Evolutionary conservation across 2,888 invertebrate species (phyloP).

Genomic region (Stratiomys singularior): DNA sequence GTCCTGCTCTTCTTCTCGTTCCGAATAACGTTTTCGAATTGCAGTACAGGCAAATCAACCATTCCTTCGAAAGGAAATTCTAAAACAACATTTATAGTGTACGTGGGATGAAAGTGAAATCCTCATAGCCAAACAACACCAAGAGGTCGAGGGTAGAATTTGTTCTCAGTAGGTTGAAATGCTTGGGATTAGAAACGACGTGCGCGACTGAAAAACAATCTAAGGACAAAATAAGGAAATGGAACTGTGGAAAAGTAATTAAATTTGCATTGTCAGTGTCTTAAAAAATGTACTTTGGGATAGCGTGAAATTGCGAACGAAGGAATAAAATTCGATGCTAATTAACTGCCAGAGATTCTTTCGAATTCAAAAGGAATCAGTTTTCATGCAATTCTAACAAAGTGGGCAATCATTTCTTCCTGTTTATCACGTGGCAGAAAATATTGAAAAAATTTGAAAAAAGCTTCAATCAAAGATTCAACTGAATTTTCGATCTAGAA

Average conservation of each 20-base stretch:
- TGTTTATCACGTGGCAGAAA: too few species aligned
- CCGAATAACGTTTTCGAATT: background rate
- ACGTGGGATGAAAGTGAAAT: constrained; percentile 22
- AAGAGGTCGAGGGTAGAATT: too few species aligned
- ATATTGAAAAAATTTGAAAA: too few species aligned
- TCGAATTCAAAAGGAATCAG: too few species aligned
- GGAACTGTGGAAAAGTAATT: background rate
- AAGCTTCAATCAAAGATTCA: too few species aligned
- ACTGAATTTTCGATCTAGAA: too few species aligned
- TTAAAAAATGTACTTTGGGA: background rate
- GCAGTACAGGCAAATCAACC: background rate
- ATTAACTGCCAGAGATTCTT: background rate
- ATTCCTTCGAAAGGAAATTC: background rate
- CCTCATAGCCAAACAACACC: too few species aligned
- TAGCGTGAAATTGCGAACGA: background rate
- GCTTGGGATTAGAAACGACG: too few species aligned
- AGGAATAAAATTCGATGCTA: background rate
- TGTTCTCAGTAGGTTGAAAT: too few species aligned
- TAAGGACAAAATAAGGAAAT: background rate
- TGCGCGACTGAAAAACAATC: too few species aligned
- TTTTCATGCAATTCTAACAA: too few species aligned
- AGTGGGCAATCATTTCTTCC: too few species aligned
- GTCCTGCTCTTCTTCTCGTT: background rate
- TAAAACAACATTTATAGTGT: constrained; percentile 14
- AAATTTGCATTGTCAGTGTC: background rate